Base-by-base conservation (phyloP, 2,888 invertebrate species). In the Andrena bucephala region DNA sequence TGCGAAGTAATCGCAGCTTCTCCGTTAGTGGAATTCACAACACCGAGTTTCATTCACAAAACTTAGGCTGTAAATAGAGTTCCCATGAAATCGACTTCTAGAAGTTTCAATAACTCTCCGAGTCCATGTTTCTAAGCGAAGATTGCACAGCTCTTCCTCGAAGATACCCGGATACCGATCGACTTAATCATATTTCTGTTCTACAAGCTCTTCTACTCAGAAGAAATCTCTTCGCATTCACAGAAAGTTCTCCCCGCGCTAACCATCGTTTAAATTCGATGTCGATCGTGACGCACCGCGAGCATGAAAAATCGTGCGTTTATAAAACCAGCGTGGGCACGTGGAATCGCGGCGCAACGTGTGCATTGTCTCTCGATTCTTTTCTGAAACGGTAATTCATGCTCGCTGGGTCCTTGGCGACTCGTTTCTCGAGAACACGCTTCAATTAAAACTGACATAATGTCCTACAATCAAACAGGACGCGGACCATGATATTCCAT, bases 291-390 rank as follows among this genome's bases (percentile, higher is more conserved):
- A 31, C n/a, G 60, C 54, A 5, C 36, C 20, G 66, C 69, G 50
- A 50, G 8, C 77, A 68, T 68, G 81, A 76, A 80, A 70, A 66
- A 80, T 69, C 48, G 24, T 42, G 42, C 50, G 66, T 66, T 74
- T 57, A 74, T 52, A 60, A 66, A 62, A 66, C 50, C 20, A 36
- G 59, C 50, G 70, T 66, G 70, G 65, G 66, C 77, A 60, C 70
- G 59, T 52, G n/a, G 54, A 24, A 80, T 63, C 76, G 27, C 68
- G 68, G 52, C 54, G 75, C 54, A 54, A 67, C 75, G 54, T 33
- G 42, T 33, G 52, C 73, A 74, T 59, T 77, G 74, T 77, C 66
- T 60, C 74, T 60, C 50, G 74, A 60, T 77, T 48, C 74, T 74
- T 48, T 74, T 16, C 65, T 42, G 66, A 66, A 48, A 48, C 24